Evolutionary conservation across 2,113 vertebrate genomes (phyloP).

Genomic region (Odocoileus virginianus): DNA sequence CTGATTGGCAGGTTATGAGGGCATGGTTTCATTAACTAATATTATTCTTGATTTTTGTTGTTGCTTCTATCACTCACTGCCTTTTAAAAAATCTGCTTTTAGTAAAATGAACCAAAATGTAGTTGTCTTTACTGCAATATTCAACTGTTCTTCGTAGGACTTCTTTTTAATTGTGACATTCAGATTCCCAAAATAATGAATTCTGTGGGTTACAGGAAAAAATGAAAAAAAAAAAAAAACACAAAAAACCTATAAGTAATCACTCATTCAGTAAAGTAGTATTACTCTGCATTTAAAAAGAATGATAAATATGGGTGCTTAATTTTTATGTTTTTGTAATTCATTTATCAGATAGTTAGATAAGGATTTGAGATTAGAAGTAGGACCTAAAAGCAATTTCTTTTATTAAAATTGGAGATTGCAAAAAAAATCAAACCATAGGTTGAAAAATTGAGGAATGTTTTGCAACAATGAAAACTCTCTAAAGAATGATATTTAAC

Average conservation of each 20-base stretch:
- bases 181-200: neutral
- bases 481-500: conserved; percentile 81
- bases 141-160: neutral
- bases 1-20: neutral
- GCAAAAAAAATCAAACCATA: neutral
- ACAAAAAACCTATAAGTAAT: neutral
- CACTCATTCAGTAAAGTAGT: neutral
- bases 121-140: neutral
- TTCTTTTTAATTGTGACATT: neutral
- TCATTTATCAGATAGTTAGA: neutral
- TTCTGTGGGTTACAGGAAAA: neutral
- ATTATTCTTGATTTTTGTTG: neutral
- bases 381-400: neutral
- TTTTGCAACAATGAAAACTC: conserved; percentile 72
- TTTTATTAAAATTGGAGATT: neutral
- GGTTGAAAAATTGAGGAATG: neutral
- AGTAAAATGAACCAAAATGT: neutral
- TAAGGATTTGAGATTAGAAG: neutral
- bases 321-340: neutral
- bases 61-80: neutral
- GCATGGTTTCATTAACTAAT: neutral
- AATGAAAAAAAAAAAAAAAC: neutral
- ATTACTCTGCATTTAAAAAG: neutral
- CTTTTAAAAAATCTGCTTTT: neutral
- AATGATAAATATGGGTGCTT: neutral